Conservation (phyloP, 2,888 invertebrate genomes). For the Urechis unicinctus region DNA sequence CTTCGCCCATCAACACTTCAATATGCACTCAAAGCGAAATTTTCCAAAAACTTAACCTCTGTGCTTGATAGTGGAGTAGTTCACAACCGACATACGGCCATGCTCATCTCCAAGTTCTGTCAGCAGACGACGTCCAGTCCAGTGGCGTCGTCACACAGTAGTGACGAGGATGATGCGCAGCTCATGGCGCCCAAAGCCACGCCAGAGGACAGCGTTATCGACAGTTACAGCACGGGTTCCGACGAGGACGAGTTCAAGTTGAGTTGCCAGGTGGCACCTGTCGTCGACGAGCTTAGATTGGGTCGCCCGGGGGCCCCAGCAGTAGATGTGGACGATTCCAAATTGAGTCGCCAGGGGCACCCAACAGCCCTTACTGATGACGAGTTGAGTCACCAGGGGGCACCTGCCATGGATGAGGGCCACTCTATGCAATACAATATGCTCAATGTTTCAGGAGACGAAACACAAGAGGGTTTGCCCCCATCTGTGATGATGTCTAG, state of each 20-base stretch:
- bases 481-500: no score
- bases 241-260: constrained; percentile 1
- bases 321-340: constrained; percentile 1
- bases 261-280: not conserved
- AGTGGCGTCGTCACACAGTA: not conserved
- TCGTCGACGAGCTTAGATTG: not conserved
- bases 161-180: not conserved
- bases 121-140: not conserved
- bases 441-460: not conserved
- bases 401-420: not conserved
- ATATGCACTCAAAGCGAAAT: constrained; percentile 10
- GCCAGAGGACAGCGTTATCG: constrained; percentile 20
- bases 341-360: not conserved
- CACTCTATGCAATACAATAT: constrained; percentile 4
- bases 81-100: not conserved
- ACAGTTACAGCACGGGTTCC: constrained; percentile 7
- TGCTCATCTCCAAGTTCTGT: not conserved
- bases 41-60: not conserved
- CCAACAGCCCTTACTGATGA: not conserved
- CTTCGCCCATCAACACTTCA: constrained; percentile 12
- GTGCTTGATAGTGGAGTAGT: not conserved
- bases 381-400: constrained; percentile 3
- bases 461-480: not conserved
- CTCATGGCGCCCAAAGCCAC: constrained; percentile 19
- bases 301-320: not conserved